Evolutionary conservation across 2,113 vertebrate genomes (phyloP).

Genomic region (Cynocephalus volans): DNA sequence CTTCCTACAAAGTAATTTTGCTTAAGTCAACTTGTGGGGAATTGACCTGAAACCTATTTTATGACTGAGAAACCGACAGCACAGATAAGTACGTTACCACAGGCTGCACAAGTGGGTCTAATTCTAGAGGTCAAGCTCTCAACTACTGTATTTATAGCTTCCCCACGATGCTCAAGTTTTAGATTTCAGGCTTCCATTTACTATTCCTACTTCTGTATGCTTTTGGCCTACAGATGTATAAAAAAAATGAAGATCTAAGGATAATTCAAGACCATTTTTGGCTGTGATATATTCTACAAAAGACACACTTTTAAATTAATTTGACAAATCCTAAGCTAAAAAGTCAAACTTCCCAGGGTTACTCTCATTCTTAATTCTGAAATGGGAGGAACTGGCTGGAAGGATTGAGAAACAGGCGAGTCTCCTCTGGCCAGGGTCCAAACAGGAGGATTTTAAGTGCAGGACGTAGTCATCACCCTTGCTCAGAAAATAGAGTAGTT

Average conservation of each 20-base stretch:
- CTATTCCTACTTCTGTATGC: constrained; percentile 26
- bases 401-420: neutral
- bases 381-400: neutral
- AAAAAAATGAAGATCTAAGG: neutral
- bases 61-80: neutral
- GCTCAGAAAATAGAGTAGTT: no score
- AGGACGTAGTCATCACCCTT: neutral
- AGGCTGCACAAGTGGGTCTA: neutral
- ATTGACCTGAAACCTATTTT: neutral
- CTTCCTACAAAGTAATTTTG: neutral
- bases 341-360: neutral
- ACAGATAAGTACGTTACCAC: neutral
- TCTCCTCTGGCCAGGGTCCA: neutral
- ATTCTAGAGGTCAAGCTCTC: neutral
- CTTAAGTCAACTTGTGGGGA: neutral
- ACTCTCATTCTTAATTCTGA: constrained; percentile 21
- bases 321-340: neutral
- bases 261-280: neutral
- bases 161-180: neutral
- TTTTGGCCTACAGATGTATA: neutral
- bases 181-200: neutral
- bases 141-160: neutral
- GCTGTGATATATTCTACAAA: neutral
- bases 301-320: constrained; percentile 7
- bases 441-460: neutral